Conservation (phyloP, 2,888 invertebrate genomes). For the Melikaiella ostensackeni region DNA sequence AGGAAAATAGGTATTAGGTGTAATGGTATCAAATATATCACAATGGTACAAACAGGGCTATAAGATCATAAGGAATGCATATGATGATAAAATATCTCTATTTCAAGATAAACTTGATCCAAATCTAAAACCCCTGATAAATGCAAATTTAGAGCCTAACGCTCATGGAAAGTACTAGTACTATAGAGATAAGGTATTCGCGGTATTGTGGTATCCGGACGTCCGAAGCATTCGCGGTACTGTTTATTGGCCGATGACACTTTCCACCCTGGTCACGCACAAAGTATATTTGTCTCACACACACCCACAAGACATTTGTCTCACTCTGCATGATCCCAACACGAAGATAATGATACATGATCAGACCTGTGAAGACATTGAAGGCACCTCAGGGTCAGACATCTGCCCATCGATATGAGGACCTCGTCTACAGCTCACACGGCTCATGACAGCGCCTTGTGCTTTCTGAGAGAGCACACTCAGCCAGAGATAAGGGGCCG, state of each 20-base stretch:
- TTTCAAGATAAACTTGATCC: not conserved
- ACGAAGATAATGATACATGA: conserved; percentile 53
- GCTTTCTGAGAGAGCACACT: conserved; percentile 3
- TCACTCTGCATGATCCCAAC: conserved; percentile 44
- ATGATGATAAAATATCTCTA: not conserved
- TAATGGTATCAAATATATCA: too few relatives aligned
- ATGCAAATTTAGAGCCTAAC: not conserved
- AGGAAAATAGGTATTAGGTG: too few relatives aligned
- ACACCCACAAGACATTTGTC: conserved; percentile 41
- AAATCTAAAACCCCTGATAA: not conserved
- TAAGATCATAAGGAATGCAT: not conserved
- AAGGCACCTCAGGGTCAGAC: conserved; percentile 73
- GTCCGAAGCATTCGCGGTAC: conserved; percentile 55
- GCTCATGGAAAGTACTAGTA: too few relatives aligned
- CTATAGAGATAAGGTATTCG: not conserved
- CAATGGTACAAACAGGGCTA: too few relatives aligned
- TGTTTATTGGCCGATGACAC: conserved; percentile 63
- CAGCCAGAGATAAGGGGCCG: conserved; percentile 18
- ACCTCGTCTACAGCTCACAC: conserved; percentile 64
- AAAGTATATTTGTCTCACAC: conserved; percentile 73
- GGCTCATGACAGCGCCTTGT: conserved; percentile 43
- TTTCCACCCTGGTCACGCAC: conserved; percentile 73
- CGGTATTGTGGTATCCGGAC: conserved; percentile 49
- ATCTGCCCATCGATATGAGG: conserved; percentile 71
- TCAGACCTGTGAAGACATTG: conserved; percentile 49